phyloP scores from a whole-genome alignment of 2,797 vertebrate genomes.

The Halcyon leucocephala region DNA sequence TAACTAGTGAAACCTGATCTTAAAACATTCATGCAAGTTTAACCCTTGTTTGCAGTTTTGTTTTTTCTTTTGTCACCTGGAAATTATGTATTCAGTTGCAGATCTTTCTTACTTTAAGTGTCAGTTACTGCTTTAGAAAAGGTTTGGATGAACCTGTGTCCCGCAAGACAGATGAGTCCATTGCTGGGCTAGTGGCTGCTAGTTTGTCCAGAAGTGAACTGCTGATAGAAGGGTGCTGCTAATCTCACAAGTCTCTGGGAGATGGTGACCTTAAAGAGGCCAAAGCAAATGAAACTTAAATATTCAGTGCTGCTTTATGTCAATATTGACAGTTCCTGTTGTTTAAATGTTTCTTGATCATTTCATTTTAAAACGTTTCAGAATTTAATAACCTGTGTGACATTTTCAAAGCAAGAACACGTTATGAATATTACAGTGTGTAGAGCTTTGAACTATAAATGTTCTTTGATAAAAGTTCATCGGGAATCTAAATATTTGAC shows the following conservation, averaged over 20 bases:
- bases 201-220: background rate
- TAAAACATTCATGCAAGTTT: background rate
- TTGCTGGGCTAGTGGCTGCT: background rate
- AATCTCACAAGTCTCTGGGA: background rate
- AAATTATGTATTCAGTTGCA: background rate
- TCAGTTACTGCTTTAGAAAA: background rate
- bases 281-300: constrained; percentile 15
- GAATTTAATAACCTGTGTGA: constrained; percentile 33
- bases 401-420: constrained; percentile 27
- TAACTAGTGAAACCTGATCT: background rate
- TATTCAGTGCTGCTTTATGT: constrained; percentile 5
- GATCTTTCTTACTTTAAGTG: background rate
- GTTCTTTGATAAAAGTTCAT: background rate
- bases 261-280: constrained; percentile 42
- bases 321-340: constrained; percentile 30
- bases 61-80: background rate
- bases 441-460: constrained; percentile 22
- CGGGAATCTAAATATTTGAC: background rate
- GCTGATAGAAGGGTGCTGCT: background rate
- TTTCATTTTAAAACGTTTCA: constrained; percentile 1
- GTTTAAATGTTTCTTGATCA: constrained; percentile 16
- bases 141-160: background rate
- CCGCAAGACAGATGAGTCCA: background rate
- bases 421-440: background rate
- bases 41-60: background rate